Conservation (phyloP, 2,797 vertebrate species). For the Enteromius trimaculatus region DNA sequence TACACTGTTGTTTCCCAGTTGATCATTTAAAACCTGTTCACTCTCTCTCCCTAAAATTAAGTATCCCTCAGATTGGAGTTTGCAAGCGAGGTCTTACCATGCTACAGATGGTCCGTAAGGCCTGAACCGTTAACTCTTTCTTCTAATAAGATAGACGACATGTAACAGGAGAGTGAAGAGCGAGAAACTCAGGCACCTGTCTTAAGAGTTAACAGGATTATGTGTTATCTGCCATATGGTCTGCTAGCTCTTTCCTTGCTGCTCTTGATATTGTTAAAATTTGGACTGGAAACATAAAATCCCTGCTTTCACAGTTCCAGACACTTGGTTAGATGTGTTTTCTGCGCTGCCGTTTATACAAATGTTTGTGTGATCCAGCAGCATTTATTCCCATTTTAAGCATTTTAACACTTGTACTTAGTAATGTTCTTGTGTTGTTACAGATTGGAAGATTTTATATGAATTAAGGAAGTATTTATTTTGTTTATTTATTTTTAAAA, state of each 20-base stretch:
- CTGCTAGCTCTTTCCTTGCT: not conserved
- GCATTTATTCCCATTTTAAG: not conserved
- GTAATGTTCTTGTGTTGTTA: not conserved
- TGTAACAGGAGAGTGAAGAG: not conserved
- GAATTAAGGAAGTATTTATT: not conserved
- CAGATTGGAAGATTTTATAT: not conserved
- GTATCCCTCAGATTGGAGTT: not conserved
- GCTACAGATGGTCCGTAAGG: not conserved
- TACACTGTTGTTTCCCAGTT: not conserved
- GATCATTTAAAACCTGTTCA: not conserved
- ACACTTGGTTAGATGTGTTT: not conserved
- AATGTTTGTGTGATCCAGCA: not conserved
- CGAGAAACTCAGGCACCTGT: not conserved
- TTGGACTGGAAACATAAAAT: not conserved
- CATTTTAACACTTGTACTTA: not conserved
- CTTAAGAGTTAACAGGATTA: slow-evolving; percentile 23
- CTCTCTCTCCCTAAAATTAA: not conserved
- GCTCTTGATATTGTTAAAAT: not conserved
- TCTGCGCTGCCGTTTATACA: not conserved
- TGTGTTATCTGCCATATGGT: slow-evolving; percentile 12
- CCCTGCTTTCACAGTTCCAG: not conserved
- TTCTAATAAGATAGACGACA: not conserved
- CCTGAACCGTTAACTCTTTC: not conserved
- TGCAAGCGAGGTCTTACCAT: not conserved
- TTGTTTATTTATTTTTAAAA: too few relatives aligned